Conservation (phyloP, 2,797 vertebrate species). For the Propithecus deckenii region DNA sequence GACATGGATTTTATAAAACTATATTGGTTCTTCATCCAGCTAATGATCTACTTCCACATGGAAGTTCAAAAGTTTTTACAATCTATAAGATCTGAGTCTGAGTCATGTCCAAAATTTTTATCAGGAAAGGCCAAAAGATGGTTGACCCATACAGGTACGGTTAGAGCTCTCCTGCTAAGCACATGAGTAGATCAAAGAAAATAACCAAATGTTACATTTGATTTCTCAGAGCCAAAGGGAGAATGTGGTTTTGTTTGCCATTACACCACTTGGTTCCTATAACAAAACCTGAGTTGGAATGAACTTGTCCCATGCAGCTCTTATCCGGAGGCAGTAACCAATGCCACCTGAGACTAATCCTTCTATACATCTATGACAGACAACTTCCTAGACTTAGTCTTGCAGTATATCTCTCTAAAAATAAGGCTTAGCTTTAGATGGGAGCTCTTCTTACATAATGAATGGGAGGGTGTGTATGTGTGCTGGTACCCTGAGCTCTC, state of each 20-base stretch:
- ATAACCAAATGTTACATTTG: neutral
- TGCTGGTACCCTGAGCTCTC: neutral
- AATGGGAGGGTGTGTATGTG: neutral
- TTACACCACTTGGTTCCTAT: neutral
- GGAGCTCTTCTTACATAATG: neutral
- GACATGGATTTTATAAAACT: neutral
- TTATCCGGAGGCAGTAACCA: neutral
- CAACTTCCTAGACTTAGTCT: neutral
- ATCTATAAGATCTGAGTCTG: neutral
- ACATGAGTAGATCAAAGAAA: neutral
- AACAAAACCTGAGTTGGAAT: neutral
- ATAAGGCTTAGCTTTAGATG: neutral
- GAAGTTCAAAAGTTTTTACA: neutral
- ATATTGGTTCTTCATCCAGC: neutral
- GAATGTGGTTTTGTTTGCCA: neutral
- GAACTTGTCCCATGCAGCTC: neutral
- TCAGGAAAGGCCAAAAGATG: neutral
- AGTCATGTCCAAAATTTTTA: slow-evolving; percentile 53
- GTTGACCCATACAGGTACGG: neutral
- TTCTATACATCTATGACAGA: neutral
- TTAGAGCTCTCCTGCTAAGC: neutral
- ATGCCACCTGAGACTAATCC: neutral
- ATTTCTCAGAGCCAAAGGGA: neutral
- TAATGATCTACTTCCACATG: neutral
- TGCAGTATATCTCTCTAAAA: neutral